Conservation (phyloP, 2,797 vertebrate genomes). For the Melanotaenia pygmaea region DNA sequence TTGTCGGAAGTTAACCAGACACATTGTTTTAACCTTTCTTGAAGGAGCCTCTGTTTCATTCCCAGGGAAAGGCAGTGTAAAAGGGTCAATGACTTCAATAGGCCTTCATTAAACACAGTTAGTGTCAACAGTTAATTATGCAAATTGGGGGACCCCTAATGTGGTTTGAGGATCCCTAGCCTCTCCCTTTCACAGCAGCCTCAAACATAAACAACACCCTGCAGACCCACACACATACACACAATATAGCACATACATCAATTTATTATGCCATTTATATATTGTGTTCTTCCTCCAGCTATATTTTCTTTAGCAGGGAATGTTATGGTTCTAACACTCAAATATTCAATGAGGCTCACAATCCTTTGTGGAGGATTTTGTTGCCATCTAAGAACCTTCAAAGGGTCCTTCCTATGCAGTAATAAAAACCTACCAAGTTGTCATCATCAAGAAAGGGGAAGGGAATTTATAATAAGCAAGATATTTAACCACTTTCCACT, state of each 20-base stretch:
- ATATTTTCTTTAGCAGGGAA: slow-evolving; percentile 42
- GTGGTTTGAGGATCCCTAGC: slow-evolving; percentile 71
- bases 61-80: slow-evolving; percentile 77
- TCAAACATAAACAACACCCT: slow-evolving; percentile 62
- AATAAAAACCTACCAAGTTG: slow-evolving; percentile 80
- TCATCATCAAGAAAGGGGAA: slow-evolving; percentile 64
- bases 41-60: slow-evolving; percentile 75
- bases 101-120: slow-evolving; percentile 85
- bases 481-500: slow-evolving; percentile 9
- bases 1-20: slow-evolving; percentile 78
- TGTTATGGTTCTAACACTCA: slow-evolving; percentile 69
- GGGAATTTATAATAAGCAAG: background rate
- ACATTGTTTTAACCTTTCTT: slow-evolving; percentile 82
- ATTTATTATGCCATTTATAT: slow-evolving; percentile 55
- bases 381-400: slow-evolving; percentile 79
- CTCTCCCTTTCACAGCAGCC: slow-evolving; percentile 73
- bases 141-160: slow-evolving; percentile 79
- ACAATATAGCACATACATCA: slow-evolving; percentile 51
- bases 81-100: slow-evolving; percentile 81
- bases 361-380: slow-evolving; percentile 54
- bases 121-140: slow-evolving; percentile 88
- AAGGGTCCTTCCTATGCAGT: slow-evolving; percentile 82
- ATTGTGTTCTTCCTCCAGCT: slow-evolving; percentile 57
- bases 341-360: slow-evolving; percentile 69
- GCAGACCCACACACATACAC: slow-evolving; percentile 51